phyloP scores from a whole-genome alignment of 53 echinoderm and acorn worm species.

The Patiria pectinifera region DNA sequence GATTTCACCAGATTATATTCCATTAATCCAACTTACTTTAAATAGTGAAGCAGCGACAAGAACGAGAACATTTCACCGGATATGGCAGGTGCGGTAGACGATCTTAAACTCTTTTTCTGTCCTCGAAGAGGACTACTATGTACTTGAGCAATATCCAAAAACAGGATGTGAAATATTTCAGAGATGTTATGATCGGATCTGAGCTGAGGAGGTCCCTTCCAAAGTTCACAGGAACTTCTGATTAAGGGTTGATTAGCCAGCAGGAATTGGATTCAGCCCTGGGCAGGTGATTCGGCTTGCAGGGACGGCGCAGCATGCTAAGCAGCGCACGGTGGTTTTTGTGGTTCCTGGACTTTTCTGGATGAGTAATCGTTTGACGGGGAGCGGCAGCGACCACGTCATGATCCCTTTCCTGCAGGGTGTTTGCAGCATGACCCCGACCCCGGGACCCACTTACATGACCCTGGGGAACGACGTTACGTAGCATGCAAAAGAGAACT shows the following conservation, averaged over 20 bases:
- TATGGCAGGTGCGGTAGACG: too few relatives aligned
- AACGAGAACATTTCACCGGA: not conserved
- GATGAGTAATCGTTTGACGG: constrained; percentile 11
- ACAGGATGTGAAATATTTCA: constrained; percentile 26
- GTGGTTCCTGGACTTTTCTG: not conserved
- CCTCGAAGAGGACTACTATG: too few relatives aligned
- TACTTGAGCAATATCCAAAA: not conserved
- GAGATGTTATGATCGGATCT: not conserved
- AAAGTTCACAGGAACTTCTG: constrained; percentile 35
- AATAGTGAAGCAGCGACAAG: not conserved
- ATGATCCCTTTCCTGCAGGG: constrained; percentile 36
- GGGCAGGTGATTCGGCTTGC: not conserved
- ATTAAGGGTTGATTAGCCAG: constrained; percentile 29
- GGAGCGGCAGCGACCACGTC: not conserved
- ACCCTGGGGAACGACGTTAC: not conserved
- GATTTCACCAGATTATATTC: not conserved
- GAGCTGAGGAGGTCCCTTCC: not conserved
- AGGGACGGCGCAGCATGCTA: constrained; percentile 4
- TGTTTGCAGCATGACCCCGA: constrained; percentile 11
- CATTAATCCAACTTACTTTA: not conserved
- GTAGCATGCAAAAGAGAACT: too few relatives aligned
- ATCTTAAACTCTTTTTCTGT: too few relatives aligned
- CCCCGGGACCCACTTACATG: not conserved
- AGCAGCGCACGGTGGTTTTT: not conserved
- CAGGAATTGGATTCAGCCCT: constrained; percentile 23